A percentile compares a stretch with the other conserved stretches of the same genome.
Evolutionary conservation across 2,113 vertebrate genomes (phyloP).

Genomic region (Cettia cetti): DNA sequence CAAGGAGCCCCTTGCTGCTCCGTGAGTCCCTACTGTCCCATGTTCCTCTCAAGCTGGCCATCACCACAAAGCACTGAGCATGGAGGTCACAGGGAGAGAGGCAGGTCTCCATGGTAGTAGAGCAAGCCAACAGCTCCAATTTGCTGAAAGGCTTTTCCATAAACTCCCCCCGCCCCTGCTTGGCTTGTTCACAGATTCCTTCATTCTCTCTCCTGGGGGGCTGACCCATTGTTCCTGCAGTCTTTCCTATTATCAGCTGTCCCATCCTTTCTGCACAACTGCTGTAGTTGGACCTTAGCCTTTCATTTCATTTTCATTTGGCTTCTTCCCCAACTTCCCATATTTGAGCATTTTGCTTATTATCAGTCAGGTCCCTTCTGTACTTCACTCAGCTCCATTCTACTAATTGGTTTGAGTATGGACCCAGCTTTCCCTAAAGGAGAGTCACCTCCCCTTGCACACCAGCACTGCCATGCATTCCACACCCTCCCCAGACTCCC

Average conservation of each 20-base stretch:
- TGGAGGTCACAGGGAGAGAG: background rate
- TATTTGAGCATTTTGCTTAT: slow-evolving; percentile 59
- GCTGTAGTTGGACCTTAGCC: slow-evolving; percentile 50
- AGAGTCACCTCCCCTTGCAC: background rate
- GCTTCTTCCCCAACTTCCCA: slow-evolving; percentile 59
- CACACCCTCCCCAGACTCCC: background rate
- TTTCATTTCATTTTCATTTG: slow-evolving; percentile 67
- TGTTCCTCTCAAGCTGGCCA: background rate
- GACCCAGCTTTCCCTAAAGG: background rate
- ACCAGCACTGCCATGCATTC: rapidly evolving
- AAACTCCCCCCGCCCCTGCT: background rate
- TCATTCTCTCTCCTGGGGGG: background rate
- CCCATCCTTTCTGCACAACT: background rate
- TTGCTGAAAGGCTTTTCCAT: background rate
- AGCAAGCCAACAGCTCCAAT: background rate
- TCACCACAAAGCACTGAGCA: background rate
- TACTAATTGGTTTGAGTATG: slow-evolving; percentile 18
- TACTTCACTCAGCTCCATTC: slow-evolving; percentile 32
- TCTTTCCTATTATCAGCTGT: background rate
- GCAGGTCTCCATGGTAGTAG: rapidly evolving
- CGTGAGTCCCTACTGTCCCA: background rate
- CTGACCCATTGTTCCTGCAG: slow-evolving; percentile 41
- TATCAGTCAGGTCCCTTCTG: slow-evolving; percentile 32
- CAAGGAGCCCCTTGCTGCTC: background rate
- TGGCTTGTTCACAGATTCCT: slow-evolving; percentile 3